Conservation (phyloP, 2,797 vertebrate species). For the Enteromius viviparus region DNA sequence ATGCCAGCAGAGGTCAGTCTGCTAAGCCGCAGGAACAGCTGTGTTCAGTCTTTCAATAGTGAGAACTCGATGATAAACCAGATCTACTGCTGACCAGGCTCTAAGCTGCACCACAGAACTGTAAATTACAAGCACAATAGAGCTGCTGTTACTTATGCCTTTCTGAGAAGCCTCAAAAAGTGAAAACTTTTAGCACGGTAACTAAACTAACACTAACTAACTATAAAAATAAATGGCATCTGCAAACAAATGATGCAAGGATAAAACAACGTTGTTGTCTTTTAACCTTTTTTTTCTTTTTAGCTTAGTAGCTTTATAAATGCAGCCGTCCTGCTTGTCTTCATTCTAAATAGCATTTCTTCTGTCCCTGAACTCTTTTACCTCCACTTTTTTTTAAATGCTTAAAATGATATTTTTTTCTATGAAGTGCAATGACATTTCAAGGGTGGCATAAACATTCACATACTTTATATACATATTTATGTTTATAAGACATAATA, state of each 20-base stretch:
- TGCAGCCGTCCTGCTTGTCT: not conserved
- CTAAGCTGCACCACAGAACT: not conserved
- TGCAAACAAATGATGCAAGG: not conserved
- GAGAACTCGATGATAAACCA: conserved; percentile 15
- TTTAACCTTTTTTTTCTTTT: not conserved
- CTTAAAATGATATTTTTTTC: not conserved
- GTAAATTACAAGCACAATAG: conserved; percentile 13
- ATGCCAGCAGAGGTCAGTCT: conserved; percentile 64
- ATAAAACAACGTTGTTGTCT: not conserved
- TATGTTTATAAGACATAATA: not conserved
- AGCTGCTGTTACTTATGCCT: conserved; percentile 2
- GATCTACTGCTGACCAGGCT: conserved; percentile 22
- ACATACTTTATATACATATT: not conserved
- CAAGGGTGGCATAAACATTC: not conserved
- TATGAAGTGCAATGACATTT: not conserved
- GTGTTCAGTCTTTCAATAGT: conserved; percentile 24
- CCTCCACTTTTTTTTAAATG: not conserved
- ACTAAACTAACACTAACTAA: not conserved
- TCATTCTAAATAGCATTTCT: not conserved
- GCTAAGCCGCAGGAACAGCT: conserved; percentile 29
- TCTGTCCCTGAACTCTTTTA: not conserved
- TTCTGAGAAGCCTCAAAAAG: not conserved
- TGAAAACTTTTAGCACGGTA: not conserved
- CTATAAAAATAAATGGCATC: not conserved
- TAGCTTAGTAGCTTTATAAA: not conserved